These are phyloP conservation scores for Capitella teleta DNA, from an alignment of 1,140 invertebrate genomes.

Conservation along the genomic window DNA sequence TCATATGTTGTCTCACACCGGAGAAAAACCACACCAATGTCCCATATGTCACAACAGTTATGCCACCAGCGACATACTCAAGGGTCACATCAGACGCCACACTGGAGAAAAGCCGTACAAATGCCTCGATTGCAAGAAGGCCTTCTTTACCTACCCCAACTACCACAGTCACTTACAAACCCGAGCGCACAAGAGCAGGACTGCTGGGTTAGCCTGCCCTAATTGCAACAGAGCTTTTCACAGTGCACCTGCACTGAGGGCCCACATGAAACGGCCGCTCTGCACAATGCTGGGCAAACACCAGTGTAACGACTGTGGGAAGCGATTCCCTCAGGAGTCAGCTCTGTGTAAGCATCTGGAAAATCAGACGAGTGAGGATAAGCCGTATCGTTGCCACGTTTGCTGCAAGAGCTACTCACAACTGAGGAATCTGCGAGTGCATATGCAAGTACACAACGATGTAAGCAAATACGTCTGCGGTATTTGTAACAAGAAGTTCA, in stretches of 20 bases:
- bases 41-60: slow-evolving; percentile 53
- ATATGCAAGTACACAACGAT: slow-evolving; percentile 50
- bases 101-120: slow-evolving; percentile 94
- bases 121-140: slow-evolving; percentile 94
- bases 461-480: slow-evolving; percentile 74
- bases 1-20: slow-evolving; percentile 92
- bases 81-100: slow-evolving; percentile 78
- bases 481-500: slow-evolving; percentile 81
- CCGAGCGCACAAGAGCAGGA: neutral
- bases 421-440: slow-evolving; percentile 50
- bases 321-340: no score
- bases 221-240: neutral
- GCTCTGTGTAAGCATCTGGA: no score
- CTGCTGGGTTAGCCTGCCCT: neutral
- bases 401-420: slow-evolving; percentile 46
- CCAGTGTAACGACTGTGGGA: neutral
- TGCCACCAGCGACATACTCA: neutral
- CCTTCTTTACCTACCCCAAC: slow-evolving; percentile 93
- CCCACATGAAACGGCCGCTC: no score
- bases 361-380: neutral
- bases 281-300: slow-evolving; percentile 50
- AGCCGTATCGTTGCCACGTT: slow-evolving; percentile 16
- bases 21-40: slow-evolving; percentile 92
- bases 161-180: slow-evolving; percentile 14
- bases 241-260: no score